Evolutionary conservation across 2,113 vertebrate genomes (phyloP).

Genomic region (Hiodon tergisus): DNA sequence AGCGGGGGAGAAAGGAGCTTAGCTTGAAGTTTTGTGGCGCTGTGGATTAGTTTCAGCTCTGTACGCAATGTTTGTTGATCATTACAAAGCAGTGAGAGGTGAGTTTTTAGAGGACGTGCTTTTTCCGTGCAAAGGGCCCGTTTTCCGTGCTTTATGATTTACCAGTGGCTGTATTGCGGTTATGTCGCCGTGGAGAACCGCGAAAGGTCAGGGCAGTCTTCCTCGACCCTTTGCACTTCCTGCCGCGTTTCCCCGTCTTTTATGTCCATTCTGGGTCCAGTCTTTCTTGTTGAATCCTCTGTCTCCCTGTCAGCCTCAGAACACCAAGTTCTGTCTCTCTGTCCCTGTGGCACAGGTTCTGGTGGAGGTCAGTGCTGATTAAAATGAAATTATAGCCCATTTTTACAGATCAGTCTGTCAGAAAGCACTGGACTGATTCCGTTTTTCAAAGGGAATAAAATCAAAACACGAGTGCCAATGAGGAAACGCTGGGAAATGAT

Average conservation of each 20-base stretch:
- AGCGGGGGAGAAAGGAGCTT: slow-evolving; percentile 27
- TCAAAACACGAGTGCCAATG: too few species aligned
- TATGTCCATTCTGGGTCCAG: neutral
- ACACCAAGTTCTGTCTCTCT: neutral
- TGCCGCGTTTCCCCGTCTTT: neutral
- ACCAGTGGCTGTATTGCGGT: neutral
- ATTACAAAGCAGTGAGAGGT: slow-evolving; percentile 46
- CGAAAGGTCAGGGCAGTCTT: neutral
- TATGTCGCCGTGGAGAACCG: neutral
- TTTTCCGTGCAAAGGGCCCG: slow-evolving; percentile 12
- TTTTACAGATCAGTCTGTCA: too few species aligned
- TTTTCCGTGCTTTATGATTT: slow-evolving; percentile 29
- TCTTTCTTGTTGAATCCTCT: neutral
- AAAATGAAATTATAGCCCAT: neutral
- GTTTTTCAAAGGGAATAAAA: too few species aligned
- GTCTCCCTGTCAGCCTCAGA: neutral
- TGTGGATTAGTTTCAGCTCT: slow-evolving; percentile 11
- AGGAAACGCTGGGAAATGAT: too few species aligned
- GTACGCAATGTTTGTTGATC: slow-evolving; percentile 33
- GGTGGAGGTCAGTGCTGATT: neutral
- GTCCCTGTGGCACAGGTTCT: too few species aligned
- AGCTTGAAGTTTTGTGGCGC: slow-evolving; percentile 33
- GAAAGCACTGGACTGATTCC: too few species aligned
- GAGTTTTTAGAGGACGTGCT: slow-evolving; percentile 38
- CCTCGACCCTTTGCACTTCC: neutral